Evolutionary conservation across 2,797 vertebrate species (phyloP).

Genomic region (Danionella dracula): DNA sequence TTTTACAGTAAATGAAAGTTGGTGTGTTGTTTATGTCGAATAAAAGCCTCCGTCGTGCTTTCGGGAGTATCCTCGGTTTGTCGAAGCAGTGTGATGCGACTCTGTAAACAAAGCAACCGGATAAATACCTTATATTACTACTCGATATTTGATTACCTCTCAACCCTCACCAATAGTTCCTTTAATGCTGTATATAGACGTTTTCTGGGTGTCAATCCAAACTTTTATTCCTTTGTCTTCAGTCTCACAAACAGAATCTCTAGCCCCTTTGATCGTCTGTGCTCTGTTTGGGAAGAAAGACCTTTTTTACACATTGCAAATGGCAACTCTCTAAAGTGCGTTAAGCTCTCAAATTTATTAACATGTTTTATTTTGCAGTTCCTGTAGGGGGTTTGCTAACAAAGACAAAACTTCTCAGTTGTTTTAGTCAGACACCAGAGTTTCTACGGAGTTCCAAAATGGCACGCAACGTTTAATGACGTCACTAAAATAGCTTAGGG

Average conservation of each 20-base stretch:
- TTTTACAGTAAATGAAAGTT: too few relatives aligned
- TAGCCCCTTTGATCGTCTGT: slow-evolving; percentile 25
- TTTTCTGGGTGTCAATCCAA: slow-evolving; percentile 68
- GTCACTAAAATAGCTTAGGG: too few relatives aligned
- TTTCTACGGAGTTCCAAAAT: too few relatives aligned
- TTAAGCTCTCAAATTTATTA: too few relatives aligned
- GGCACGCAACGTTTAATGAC: too few relatives aligned
- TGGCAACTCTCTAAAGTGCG: too few relatives aligned
- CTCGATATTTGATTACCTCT: too few relatives aligned
- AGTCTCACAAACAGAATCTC: slow-evolving; percentile 2
- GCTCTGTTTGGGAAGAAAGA: slow-evolving; percentile 7
- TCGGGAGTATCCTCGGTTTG: slow-evolving; percentile 66
- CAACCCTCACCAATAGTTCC: slow-evolving; percentile 67
- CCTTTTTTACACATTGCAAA: too few relatives aligned
- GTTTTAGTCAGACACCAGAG: too few relatives aligned
- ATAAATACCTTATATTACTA: not conserved
- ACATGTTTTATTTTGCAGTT: too few relatives aligned
- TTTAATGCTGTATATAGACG: slow-evolving; percentile 69
- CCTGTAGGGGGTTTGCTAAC: too few relatives aligned
- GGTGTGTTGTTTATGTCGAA: slow-evolving; percentile 40
- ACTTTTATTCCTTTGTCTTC: slow-evolving; percentile 47
- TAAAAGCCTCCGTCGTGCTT: slow-evolving; percentile 71
- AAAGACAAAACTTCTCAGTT: too few relatives aligned
- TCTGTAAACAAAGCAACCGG: slow-evolving; percentile 50
- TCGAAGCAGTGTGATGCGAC: slow-evolving; percentile 66